Percentiles rank a stretch among this genome's conserved stretches.
Conservation (phyloP, 2,113 vertebrate genomes). For the Mobula hypostoma region DNA sequence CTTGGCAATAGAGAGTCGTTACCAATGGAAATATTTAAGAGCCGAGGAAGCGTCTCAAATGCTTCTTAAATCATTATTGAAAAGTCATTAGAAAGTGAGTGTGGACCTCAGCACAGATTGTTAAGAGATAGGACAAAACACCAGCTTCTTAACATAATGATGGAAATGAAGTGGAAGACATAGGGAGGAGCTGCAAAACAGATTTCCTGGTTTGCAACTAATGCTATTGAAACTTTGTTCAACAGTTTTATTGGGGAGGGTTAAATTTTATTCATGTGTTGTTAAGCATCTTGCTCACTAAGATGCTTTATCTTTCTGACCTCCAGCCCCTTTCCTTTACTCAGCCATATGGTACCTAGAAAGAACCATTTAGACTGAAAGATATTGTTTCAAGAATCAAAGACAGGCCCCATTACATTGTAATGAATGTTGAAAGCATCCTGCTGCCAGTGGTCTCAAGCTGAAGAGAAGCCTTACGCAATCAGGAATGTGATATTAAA, state of each 20-base stretch:
- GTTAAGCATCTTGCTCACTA: slow-evolving; percentile 75
- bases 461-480: not conserved
- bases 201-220: slow-evolving; percentile 57
- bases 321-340: slow-evolving; percentile 59
- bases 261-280: slow-evolving; percentile 81
- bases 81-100: slow-evolving; percentile 86
- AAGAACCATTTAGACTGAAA: slow-evolving; percentile 39
- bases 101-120: slow-evolving; percentile 71
- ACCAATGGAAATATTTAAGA: slow-evolving; percentile 8
- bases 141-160: slow-evolving; percentile 71
- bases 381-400: slow-evolving; percentile 38
- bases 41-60: slow-evolving; percentile 45
- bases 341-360: slow-evolving; percentile 74
- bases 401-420: slow-evolving; percentile 50
- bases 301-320: slow-evolving; percentile 88
- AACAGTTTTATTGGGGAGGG: slow-evolving; percentile 77
- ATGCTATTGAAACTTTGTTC: slow-evolving; percentile 61
- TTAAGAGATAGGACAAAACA: slow-evolving; percentile 58
- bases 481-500: not conserved
- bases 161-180: slow-evolving; percentile 75
- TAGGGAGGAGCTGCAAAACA: slow-evolving; percentile 63
- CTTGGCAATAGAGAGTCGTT: not conserved
- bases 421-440: slow-evolving; percentile 15
- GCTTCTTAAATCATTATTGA: slow-evolving; percentile 73
- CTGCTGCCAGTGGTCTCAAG: slow-evolving; percentile 15